These are phyloP conservation scores for Neostethus bicornis DNA, from an alignment of 2,797 vertebrate genomes.

Conservation along the genomic window DNA sequence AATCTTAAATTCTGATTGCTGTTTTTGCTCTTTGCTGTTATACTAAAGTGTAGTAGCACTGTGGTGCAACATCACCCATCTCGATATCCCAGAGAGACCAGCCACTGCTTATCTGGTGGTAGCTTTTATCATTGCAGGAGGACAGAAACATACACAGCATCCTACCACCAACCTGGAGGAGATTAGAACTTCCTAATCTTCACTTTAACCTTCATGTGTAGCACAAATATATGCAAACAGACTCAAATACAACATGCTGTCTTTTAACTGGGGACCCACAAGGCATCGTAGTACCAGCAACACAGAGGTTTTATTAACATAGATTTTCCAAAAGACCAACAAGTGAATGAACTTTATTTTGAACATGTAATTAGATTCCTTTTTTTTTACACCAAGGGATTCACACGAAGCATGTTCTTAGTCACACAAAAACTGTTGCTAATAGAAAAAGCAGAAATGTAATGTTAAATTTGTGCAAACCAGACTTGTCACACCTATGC, in stretches of 20 bases:
- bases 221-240: constrained; percentile 40
- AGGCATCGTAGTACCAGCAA: background rate
- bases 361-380: background rate
- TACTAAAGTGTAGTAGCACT: constrained; percentile 19
- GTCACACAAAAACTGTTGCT: no score
- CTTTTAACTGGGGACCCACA: constrained; percentile 10
- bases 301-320: background rate
- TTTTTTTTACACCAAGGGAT: no score
- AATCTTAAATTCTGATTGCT: constrained; percentile 29
- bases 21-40: constrained; percentile 20
- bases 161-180: constrained; percentile 42
- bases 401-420: no score
- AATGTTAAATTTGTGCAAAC: no score
- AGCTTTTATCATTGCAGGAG: constrained; percentile 58
- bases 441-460: no score
- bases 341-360: background rate
- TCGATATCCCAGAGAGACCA: constrained; percentile 45
- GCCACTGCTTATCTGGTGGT: constrained; percentile 54
- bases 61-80: constrained; percentile 38
- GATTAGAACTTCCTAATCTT: constrained; percentile 68
- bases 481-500: no score
- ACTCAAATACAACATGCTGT: constrained; percentile 5
- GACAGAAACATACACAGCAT: constrained; percentile 17
- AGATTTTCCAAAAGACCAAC: background rate
- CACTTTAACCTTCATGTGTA: constrained; percentile 35